Base-by-base conservation (phyloP, 2,888 invertebrate genomes). In the Drosophila maculinotata region DNA sequence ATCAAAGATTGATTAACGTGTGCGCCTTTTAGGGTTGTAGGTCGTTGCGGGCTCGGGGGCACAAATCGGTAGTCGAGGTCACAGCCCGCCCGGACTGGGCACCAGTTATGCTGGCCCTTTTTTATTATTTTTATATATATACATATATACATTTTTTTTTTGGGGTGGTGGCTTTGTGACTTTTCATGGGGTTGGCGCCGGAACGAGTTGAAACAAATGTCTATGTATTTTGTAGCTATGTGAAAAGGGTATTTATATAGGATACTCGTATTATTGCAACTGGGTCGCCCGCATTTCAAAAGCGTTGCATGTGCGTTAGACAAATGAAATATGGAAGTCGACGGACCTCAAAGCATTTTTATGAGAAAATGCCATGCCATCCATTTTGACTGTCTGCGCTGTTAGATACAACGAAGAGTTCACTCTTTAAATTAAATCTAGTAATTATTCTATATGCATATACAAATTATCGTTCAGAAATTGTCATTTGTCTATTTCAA, bases 1-100 rank as follows among this genome's bases (percentile, higher is more conserved):
- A 70, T 77, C 84, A 74, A 74, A 74, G 86, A 81, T 86, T 83
- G 80, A 81, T 81, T 80, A 77, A 86, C 56, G 66, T 47, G 57
- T 53, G 48, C 59, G 33, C 60, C 63, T 48, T 53, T 57, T 56
- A 53, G 68, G 72, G 53, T 64, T 52, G 67, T 60, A 58, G 58
- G 59, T 44, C 62, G 17, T 7, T 12, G 20, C 9, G 44, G 12
- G 31, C 26, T 30, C 15, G 35, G 57, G 20, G 17, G 12, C 31
- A 36, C 17, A 51, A 44, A 28, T 23, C 17, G 26, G 42, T 15
- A 23, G 35, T 33, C 44, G 52, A 59, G 59, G 52, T 60, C 59
- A 48, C 39, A 60, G 28, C 53, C 23, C n/a, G n/a, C n/a, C 20
- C 48, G 56, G n/a, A 38, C 30, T 58, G 36, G 54, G 47, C 28